phyloP scores from a whole-genome alignment of 2,797 vertebrate species.

The Tadarida brasiliensis region DNA sequence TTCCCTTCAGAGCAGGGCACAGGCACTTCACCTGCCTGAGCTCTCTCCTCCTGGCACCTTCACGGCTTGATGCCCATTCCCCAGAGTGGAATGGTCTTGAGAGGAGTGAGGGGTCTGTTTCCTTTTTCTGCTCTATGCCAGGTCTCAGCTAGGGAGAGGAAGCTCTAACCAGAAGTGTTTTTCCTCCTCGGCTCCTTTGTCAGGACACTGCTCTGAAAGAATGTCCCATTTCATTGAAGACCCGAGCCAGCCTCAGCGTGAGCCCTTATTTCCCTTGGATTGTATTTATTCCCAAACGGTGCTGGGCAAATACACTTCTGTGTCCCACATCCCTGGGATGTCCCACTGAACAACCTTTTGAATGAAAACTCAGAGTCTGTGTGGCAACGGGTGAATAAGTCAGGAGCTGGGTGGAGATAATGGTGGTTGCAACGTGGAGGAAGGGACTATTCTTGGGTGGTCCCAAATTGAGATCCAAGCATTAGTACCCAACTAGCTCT shows the following conservation, averaged over 20 bases:
- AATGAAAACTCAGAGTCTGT: background rate
- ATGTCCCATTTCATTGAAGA: constrained; percentile 71
- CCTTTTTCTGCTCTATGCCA: constrained; percentile 75
- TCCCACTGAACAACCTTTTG: background rate
- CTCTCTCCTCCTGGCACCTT: background rate
- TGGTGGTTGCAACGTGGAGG: background rate
- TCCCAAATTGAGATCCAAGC: background rate
- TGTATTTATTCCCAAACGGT: constrained; percentile 21
- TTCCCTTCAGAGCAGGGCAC: constrained; percentile 39
- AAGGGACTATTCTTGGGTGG: background rate
- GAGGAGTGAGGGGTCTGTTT: constrained; percentile 66
- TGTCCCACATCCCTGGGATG: background rate
- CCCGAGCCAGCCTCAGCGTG: constrained; percentile 71
- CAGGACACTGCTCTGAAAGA: constrained; percentile 80
- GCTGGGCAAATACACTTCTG: background rate
- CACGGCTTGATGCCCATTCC: constrained; percentile 53
- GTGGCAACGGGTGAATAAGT: background rate
- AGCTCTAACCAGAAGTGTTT: constrained; percentile 79
- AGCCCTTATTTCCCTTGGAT: constrained; percentile 10
- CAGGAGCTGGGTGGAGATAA: background rate
- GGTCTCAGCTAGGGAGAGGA: constrained; percentile 80
- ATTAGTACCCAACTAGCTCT: background rate
- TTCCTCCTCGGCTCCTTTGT: constrained; percentile 75
- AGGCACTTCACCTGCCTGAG: background rate
- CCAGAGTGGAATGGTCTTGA: constrained; percentile 54